phyloP scores from a whole-genome alignment of 1,140 invertebrate species.

The Caenorhabditis remanei region DNA sequence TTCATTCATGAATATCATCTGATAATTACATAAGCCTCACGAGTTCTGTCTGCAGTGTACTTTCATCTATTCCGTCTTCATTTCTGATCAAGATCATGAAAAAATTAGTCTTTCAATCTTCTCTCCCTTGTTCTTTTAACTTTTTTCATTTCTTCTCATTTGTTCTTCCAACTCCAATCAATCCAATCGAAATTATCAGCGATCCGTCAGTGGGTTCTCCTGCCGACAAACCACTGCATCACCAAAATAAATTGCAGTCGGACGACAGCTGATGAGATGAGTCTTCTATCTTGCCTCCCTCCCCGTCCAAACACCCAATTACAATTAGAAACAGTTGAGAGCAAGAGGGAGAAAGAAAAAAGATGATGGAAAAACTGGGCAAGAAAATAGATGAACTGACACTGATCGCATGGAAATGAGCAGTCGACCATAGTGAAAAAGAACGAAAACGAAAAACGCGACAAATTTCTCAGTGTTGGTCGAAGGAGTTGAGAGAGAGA shows the following conservation, averaged over 20 bases:
- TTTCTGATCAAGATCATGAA: not conserved
- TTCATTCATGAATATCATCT: too few relatives aligned
- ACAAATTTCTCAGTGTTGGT: constrained; percentile 50
- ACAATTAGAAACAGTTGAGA: constrained; percentile 50
- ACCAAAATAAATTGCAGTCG: not conserved
- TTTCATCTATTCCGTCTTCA: too few relatives aligned
- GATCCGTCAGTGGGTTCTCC: constrained; percentile 2
- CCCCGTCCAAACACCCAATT: constrained; percentile 47
- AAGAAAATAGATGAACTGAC: constrained; percentile 23
- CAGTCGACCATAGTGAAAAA: constrained; percentile 35
- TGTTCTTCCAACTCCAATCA: constrained; percentile 5
- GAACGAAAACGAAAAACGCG: constrained; percentile 49
- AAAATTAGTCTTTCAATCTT: not conserved
- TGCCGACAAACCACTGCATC: constrained; percentile 32
- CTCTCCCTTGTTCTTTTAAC: too few relatives aligned
- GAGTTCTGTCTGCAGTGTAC: too few relatives aligned
- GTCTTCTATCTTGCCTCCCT: not conserved
- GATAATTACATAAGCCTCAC: too few relatives aligned
- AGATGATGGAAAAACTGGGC: not conserved
- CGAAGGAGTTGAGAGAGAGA: constrained; percentile 28
- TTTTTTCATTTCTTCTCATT: not conserved
- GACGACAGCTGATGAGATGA: constrained; percentile 23
- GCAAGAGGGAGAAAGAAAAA: not conserved
- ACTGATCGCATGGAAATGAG: constrained; percentile 55
- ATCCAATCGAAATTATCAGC: constrained; percentile 43